Percentiles rank a stretch among this genome's conserved stretches.
Conservation (phyloP, 2,113 vertebrate species). For the Chlorocebus sabaeus region DNA sequence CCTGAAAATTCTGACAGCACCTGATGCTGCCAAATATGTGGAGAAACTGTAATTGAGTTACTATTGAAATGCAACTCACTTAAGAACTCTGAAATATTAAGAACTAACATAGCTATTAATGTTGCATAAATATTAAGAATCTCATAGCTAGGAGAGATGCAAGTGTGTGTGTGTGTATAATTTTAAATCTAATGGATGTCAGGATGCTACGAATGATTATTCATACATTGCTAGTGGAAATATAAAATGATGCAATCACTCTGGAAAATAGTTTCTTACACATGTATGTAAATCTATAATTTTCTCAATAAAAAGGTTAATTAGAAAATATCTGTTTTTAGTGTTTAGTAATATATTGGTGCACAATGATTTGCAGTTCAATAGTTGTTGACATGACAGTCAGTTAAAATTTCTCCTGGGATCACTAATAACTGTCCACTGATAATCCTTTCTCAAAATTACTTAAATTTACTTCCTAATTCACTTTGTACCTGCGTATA, state of each 20-base stretch:
- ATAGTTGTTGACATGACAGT: not conserved
- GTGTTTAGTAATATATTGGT: not conserved
- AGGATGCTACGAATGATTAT: not conserved
- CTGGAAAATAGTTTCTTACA: not conserved
- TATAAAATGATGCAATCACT: not conserved
- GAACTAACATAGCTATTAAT: no score
- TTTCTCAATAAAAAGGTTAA: not conserved
- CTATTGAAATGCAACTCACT: no score
- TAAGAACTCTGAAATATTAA: no score
- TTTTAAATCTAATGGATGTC: no score
- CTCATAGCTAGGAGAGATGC: no score
- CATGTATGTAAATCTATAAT: not conserved
- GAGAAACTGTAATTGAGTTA: not conserved
- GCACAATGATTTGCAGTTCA: not conserved
- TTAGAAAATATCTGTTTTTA: not conserved
- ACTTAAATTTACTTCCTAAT: not conserved
- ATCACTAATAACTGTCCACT: not conserved
- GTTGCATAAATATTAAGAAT: no score
- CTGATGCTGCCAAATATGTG: not conserved
- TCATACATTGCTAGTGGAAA: not conserved
- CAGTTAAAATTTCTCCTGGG: not conserved
- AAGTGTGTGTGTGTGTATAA: no score
- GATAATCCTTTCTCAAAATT: not conserved
- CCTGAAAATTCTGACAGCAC: not conserved
- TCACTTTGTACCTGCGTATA: not conserved